Base-by-base conservation (phyloP, 2,888 invertebrate species). In the Crossocerus cetratus region DNA sequence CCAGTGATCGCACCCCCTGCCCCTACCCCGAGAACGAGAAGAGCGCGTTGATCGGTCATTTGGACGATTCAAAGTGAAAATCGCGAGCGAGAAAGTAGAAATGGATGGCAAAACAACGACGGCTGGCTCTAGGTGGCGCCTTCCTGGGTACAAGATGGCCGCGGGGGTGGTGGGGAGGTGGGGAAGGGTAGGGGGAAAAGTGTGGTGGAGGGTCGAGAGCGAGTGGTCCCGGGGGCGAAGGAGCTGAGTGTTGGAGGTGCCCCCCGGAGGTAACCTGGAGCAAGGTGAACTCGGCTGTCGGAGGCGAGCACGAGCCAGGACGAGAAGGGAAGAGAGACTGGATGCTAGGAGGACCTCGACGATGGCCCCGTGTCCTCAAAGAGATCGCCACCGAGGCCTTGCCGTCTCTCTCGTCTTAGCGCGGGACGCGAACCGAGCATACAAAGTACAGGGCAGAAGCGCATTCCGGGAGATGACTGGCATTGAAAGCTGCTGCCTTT, bases 401-500 rank as follows among this genome's bases (percentile, higher is more conserved):
- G 32, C 32, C 32, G 5, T 32, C 32, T 32, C 32, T 66, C 83
- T 83, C 80, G 78, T 80, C 74, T 64, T 54, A 55, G 75, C 60
- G 78, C 67, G 65, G 78, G 62, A 79, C 77, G 70, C 76, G 71
- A 83, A 74, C 76, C 79, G 74, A 74, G 89, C 89, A 89, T 89
- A 89, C 87, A 85, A 89, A 89, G 86, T 87, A 83, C 83, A 59
- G 73, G 72, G 80, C 80, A 80, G 79, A 83, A 82, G 83, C 85
- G 86, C 88, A 88, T 89, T 88, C 88, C 86, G 78, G 84, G 84
- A 87, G 89, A 89, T 88, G 89, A 87, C 88, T 88, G 89, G 86
- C 89, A 88, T 89, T 87, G 89, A 89, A 86, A 88, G 85, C 83
- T 82, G 85, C 83, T 82, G 81, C 81, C 86, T 86, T 79, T 81